Evolutionary conservation across 2,113 vertebrate genomes (phyloP).

Genomic region (Condylura cristata): DNA sequence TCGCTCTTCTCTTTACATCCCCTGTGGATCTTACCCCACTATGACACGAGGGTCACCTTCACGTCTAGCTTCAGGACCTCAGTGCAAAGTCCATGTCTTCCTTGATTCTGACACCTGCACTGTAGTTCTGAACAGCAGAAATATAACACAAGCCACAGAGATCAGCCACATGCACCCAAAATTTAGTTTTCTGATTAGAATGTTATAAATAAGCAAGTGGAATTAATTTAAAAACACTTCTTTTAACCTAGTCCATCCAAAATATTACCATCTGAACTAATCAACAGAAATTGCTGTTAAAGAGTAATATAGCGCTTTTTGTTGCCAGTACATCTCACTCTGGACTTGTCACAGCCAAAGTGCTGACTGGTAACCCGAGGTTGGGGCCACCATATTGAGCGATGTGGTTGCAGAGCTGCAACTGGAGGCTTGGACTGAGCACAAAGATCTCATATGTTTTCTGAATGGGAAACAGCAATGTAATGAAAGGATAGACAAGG

Average conservation of each 20-base stretch:
- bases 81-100: background rate
- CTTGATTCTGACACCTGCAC: background rate
- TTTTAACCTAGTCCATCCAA: background rate
- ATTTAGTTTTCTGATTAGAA: background rate
- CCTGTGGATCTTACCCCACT: background rate
- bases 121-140: background rate
- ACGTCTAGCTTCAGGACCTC: background rate
- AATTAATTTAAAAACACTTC: background rate
- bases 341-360: background rate
- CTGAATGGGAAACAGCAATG: background rate
- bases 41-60: background rate
- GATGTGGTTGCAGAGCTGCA: background rate
- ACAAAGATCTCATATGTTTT: background rate
- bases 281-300: background rate
- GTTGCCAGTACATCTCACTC: background rate
- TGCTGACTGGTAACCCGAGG: too few species aligned
- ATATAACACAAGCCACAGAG: background rate
- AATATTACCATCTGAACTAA: background rate
- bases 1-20: background rate
- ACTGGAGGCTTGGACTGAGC: accelerated
- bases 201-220: background rate
- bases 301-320: background rate
- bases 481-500: background rate
- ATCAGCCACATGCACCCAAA: background rate
- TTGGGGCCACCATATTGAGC: too few species aligned